phyloP scores from a whole-genome alignment of 1,140 invertebrate species.

The Drosophila jambulina region DNA sequence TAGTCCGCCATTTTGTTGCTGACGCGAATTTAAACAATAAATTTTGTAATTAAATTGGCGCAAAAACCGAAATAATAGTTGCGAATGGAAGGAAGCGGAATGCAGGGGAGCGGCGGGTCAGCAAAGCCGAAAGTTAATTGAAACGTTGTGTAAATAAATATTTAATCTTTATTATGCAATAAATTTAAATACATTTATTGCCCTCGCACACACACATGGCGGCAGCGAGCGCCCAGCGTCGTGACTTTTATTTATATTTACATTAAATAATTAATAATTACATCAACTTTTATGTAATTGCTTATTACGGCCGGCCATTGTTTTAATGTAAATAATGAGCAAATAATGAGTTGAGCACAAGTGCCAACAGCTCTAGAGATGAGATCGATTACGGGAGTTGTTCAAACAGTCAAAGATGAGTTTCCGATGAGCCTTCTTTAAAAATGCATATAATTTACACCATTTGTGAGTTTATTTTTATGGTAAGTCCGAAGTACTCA shows the following conservation, averaged over 20 bases:
- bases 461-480: not conserved
- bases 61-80: constrained; percentile 53
- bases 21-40: constrained; percentile 74
- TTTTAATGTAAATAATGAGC: constrained; percentile 48
- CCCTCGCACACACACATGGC: constrained; percentile 13
- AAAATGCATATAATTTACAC: not conserved
- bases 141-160: constrained; percentile 84
- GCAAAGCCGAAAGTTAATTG: constrained; percentile 82
- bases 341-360: constrained; percentile 46
- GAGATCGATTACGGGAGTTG: constrained; percentile 24
- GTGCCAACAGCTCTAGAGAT: constrained; percentile 31
- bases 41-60: constrained; percentile 80
- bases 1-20: constrained; percentile 71
- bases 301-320: constrained; percentile 69
- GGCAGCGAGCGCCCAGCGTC: constrained; percentile 13
- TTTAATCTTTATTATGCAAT: constrained; percentile 84
- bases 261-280: constrained; percentile 83
- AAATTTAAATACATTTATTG: constrained; percentile 84
- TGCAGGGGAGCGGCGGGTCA: constrained; percentile 22
- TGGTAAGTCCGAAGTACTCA: too few relatives aligned
- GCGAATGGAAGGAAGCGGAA: constrained; percentile 21
- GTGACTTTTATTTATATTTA: constrained; percentile 67
- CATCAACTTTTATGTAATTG: constrained; percentile 80
- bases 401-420: not conserved
- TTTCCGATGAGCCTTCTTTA: not conserved